phyloP scores from a whole-genome alignment of 2,888 invertebrate genomes.

The Lutraria lutraria region DNA sequence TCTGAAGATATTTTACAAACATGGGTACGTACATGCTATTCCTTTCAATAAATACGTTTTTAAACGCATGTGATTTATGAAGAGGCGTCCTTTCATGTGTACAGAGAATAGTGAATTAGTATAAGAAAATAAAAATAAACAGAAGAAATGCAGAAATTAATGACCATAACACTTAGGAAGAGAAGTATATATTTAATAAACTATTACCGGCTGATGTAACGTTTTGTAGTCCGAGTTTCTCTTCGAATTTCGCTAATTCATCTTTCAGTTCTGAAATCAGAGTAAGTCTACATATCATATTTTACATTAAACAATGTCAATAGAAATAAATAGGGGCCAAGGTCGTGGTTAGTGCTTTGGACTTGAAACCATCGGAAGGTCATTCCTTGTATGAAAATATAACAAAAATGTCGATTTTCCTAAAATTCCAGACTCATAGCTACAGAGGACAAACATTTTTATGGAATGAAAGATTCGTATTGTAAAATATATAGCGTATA shows the following conservation, averaged over 20 bases:
- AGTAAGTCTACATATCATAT: neutral
- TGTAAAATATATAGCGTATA: neutral
- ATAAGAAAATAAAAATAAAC: too few species aligned
- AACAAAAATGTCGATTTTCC: too few species aligned
- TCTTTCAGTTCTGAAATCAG: constrained; percentile 3
- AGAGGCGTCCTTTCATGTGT: too few species aligned
- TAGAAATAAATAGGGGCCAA: neutral
- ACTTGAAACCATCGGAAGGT: too few species aligned
- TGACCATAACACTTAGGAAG: neutral
- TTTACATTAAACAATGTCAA: neutral
- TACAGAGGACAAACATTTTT: neutral
- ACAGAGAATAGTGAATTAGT: too few species aligned
- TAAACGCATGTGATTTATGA: too few species aligned
- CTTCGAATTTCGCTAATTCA: neutral
- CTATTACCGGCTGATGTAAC: neutral
- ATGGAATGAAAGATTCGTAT: neutral
- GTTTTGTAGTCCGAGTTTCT: neutral
- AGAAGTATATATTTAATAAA: too few species aligned
- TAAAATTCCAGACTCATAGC: neutral
- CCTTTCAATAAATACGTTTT: too few species aligned
- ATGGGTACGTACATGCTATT: too few species aligned
- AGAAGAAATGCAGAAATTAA: neutral
- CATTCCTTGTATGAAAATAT: too few species aligned
- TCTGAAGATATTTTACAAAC: too few species aligned
- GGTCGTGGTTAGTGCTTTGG: too few species aligned